Base-by-base conservation (phyloP, 2,888 invertebrate genomes). In the Agrotis exclamationis region DNA sequence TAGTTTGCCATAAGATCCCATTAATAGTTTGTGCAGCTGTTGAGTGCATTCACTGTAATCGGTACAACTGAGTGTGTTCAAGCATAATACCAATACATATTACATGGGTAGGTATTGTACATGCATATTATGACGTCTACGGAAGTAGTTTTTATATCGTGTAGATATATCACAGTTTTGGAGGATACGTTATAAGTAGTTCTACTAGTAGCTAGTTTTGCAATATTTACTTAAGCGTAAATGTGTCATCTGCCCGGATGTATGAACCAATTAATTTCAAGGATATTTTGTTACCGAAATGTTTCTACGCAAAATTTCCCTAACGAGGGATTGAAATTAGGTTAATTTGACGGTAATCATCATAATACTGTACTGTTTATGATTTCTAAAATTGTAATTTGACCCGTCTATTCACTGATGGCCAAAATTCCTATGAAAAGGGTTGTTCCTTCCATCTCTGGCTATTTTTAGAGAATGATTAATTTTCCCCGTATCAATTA, bases 1-100 rank as follows among this genome's bases (percentile, higher is more conserved):
- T 79, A 56, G 60, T 67, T 59, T 70, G 70, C 51, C 58, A 80
- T 78, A 80, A 72, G 50, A 71, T 63, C 18, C 45, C 51, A 73
- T 63, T 71, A 73, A 68, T 51, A 62, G 24, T 9, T 47, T 44
- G 24, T 57, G 20, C 68, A 48, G 20, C 20, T 57, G 44, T 13
- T 70, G n/a, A 51, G 33, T 51, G n/a, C 16, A 33, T 57, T 67
- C 13, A 20, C 22, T n/a, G n/a, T 33, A 48, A 47, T 33, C 18
- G 14, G 47, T 65, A 47, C n/a, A 24, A 22, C 48, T 22, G 47
- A 11, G 22, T 33, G 18, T 33, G 22, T 47, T 48, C 18, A 28
- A 5, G 13, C 28, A 14, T 18, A 18, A 22, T 54, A 13, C 33
- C 6, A 33, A 33, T 33, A 7, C 33, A 33, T 28, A 28, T 28